Percentiles rank a stretch among this genome's conserved stretches.
phyloP scores from a whole-genome alignment of 1,140 invertebrate species.

The Listronotus oregonensis region DNA sequence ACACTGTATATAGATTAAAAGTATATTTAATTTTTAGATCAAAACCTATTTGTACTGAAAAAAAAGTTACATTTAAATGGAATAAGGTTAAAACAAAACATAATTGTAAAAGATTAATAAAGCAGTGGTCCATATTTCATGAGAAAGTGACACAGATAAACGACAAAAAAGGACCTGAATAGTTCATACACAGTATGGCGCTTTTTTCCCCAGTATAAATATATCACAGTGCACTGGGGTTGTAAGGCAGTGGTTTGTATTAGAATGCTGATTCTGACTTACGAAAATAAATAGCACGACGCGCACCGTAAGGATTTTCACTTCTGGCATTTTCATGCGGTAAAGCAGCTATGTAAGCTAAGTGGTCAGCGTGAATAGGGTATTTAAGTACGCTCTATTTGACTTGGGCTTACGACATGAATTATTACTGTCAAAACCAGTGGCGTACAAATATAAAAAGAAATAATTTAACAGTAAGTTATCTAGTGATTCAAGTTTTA shows the following conservation, averaged over 20 bases:
- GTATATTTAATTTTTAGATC: too few species aligned
- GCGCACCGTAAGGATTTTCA: conserved; percentile 30
- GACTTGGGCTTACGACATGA: conserved; percentile 24
- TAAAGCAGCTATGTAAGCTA: conserved; percentile 34
- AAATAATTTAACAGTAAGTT: too few species aligned
- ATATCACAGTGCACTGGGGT: conserved; percentile 19
- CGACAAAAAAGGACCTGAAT: conserved; percentile 23
- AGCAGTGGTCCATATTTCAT: conserved; percentile 18
- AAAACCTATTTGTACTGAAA: too few species aligned
- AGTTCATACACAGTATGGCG: conserved; percentile 27
- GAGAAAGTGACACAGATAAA: conserved; percentile 25
- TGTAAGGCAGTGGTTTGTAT: conserved; percentile 33
- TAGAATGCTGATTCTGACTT: conserved; percentile 34
- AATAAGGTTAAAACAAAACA: conserved; percentile 3
- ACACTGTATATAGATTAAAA: too few species aligned
- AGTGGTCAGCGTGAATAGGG: conserved; percentile 33
- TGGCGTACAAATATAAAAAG: not conserved
- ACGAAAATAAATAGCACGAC: conserved; percentile 31
- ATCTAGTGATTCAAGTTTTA: too few species aligned
- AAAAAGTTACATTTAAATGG: too few species aligned
- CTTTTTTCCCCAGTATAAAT: conserved; percentile 30
- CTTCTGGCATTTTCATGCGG: conserved; percentile 34
- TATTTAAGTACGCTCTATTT: conserved; percentile 36
- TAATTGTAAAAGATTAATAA: conserved; percentile 23
- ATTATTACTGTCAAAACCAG: conserved; percentile 25